phyloP scores from a whole-genome alignment of 2,113 vertebrate genomes.

The Hippocampus mohnikei region DNA sequence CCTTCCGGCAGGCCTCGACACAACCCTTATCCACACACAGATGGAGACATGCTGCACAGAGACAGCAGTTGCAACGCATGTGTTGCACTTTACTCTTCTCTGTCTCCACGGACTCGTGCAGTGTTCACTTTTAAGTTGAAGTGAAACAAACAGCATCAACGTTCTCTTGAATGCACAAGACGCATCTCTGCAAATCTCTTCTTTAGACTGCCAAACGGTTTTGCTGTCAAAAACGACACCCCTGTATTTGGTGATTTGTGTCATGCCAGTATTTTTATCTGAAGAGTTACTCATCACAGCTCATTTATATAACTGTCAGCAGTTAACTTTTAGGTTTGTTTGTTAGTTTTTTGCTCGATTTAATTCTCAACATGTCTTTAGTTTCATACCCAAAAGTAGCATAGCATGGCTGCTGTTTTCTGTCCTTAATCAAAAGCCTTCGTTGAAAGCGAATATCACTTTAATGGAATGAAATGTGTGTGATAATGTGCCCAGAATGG shows the following conservation, averaged over 20 bases:
- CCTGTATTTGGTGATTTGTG: background rate
- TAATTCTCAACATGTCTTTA: conserved; percentile 29
- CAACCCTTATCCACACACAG: no score
- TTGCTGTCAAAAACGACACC: background rate
- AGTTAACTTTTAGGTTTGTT: background rate
- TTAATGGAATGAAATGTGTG: conserved; percentile 46
- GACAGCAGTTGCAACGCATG: no score
- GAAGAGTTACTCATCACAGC: background rate
- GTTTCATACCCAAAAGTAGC: conserved; percentile 42
- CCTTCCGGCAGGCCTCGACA: no score
- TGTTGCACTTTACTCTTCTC: no score
- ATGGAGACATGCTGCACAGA: no score
- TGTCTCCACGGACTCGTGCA: no score
- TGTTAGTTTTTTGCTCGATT: background rate
- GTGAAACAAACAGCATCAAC: no score
- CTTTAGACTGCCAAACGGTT: no score
- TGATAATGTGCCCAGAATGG: conserved; percentile 34
- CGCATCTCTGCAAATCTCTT: no score
- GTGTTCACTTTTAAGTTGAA: no score
- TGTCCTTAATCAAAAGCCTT: conserved; percentile 34
- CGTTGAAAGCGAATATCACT: conserved; percentile 39
- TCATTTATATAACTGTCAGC: conserved; percentile 8
- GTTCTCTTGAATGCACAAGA: no score
- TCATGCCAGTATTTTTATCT: conserved; percentile 16
- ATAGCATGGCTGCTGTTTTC: conserved; percentile 36